Evolutionary conservation across 1,140 invertebrate species (phyloP).

Genomic region (Condylostylus longicornis): DNA sequence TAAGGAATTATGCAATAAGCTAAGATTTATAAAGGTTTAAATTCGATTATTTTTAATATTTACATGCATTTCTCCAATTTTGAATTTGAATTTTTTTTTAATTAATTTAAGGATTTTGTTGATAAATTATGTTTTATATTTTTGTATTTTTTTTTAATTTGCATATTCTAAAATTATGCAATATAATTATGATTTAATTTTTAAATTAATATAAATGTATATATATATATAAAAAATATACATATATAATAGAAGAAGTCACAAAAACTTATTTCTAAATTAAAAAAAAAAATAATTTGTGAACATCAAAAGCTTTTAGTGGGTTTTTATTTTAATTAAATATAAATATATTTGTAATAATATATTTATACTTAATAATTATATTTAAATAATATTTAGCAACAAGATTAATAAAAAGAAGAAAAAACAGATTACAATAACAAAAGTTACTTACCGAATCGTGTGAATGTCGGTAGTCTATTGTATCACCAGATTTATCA

Average conservation of each 20-base stretch:
- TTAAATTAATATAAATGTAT: neutral
- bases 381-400: conserved; percentile 11
- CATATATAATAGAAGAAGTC: neutral
- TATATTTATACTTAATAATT: conserved; percentile 4
- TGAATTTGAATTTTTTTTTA: no score
- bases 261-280: no score
- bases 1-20: no score
- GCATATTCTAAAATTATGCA: neutral
- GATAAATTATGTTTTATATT: no score
- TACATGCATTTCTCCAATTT: no score
- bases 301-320: neutral
- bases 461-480: conserved; percentile 61
- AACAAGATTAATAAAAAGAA: neutral
- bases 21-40: no score
- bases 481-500: conserved; percentile 60
- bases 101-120: no score
- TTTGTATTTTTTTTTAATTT: neutral
- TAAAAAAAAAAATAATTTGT: neutral
- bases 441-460: conserved; percentile 66
- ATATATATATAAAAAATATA: neutral
- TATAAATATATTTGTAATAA: conserved; percentile 5
- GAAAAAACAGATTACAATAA: no score
- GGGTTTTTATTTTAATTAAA: neutral
- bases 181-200: neutral
- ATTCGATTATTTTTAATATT: no score